Evolutionary conservation across 2,888 invertebrate genomes (phyloP), one percentile per base, ranked within the genome.

Genomic region (Patella caerulea): DNA sequence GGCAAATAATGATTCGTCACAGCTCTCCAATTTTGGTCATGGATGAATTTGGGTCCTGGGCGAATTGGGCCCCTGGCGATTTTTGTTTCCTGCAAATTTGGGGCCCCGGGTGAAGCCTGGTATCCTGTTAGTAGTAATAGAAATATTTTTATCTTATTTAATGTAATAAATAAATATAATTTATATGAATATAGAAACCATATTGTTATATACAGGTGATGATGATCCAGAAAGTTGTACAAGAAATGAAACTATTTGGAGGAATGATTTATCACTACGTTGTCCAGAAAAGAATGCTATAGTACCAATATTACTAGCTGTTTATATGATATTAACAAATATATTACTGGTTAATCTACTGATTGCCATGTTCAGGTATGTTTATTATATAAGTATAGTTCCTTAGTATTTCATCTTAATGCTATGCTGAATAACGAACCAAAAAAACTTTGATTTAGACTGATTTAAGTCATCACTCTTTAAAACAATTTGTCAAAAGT

Each of bases 301-400:
- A 53, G 89, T 88, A 52, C 86, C 90, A 54, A 45, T 90, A 24
- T 81, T 92, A 54, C 84, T 89, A 72, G 90, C 89, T 12, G 73
- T 90, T 24, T 92, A 91, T 86, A 88, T 91, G 84, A 81, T 92
- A 45, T 83, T 92, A 72, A 91, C 90, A 65, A 92, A 91, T 83
- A 88, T 91, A 73, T 85, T 92, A 14, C 86, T 92, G 56, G 88
- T 92, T 78, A 92, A 92, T 78, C 89, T 92, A 15, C 88, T 92
- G 56, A 91, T 92, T 85, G 92, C 91, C 76, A 92, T 92, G 91
- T 92, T 92, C 87, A 91, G 90, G 92, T 91, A 84, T 59, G 79
- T 72, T 15, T 4, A 24, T 54, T 53, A 19, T 69, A n/a, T 45
- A 45, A 34, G 34, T 65, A 69, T 2, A 45, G 24, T 71, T n/a